Base-by-base conservation (phyloP, 1,140 invertebrate species). In the Penaeus vannamei region DNA sequence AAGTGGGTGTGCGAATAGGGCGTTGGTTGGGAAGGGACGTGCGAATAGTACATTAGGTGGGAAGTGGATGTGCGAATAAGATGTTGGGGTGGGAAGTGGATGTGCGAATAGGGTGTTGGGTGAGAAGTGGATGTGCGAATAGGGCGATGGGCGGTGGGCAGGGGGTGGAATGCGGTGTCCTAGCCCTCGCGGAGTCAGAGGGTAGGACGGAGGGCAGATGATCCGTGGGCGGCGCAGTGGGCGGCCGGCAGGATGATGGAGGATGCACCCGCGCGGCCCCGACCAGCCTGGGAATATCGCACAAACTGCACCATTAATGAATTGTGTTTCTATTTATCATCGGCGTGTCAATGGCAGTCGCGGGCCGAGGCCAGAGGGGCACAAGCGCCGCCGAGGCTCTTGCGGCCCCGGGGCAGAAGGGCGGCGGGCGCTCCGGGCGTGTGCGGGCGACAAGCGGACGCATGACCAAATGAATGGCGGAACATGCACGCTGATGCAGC, bases 291-390 rank as follows among this genome's bases (percentile, higher is more conserved):
- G 79, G 59, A 72, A 76, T 32, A 60, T 60, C 42, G 26, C 84
- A 79, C 19, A 62, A 69, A 72, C 60, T 5, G n/a, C 77, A 69
- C 53, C 86, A 82, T 83, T 82, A 87, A 87, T 87, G 79, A 87
- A 87, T 87, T 82, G 64, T 82, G 79, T 87, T 87, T 87, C 46
- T 81, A 81, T 81, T 87, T 81, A 81, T 81, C 77, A 69, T 69
- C 42, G 29, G 42, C 59, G 60, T 61, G 42, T 32, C 77, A 82
- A 36, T 69, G 77, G 72, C 80, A 76, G 23, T 72, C 36, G 7
- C 64, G 72, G 23, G 85, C 23, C n/a, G 64, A 60, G n/a, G 17
- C 22, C 26, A 29, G 81, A 62, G 60, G 80, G 81, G 61, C 59
- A n/a, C 26, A 29, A 29, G 81, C 26, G 60, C 17, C 22, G 32